Conservation (phyloP, 2,113 vertebrate species). For the Propithecus coquereli region DNA sequence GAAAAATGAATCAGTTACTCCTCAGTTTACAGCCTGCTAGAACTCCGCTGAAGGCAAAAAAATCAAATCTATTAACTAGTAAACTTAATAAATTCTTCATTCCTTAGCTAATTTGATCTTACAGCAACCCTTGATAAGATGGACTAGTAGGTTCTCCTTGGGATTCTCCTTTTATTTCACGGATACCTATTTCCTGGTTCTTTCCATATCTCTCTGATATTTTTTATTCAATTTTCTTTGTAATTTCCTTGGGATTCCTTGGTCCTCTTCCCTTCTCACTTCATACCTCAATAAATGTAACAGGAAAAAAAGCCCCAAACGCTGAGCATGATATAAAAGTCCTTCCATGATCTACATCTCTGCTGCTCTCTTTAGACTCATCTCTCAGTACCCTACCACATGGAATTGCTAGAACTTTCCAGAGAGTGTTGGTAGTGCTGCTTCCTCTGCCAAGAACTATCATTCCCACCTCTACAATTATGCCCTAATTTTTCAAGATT, state of each 20-base stretch:
- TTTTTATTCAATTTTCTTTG: background rate
- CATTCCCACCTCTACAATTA: background rate
- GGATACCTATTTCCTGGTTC: background rate
- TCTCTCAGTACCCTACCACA: background rate
- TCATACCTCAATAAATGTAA: background rate
- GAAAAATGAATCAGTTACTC: background rate
- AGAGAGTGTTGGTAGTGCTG: background rate
- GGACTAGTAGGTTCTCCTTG: background rate
- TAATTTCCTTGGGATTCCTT: background rate
- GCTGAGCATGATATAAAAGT: background rate
- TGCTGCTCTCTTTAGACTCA: background rate
- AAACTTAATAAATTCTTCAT: background rate
- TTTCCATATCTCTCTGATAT: background rate
- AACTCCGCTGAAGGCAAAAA: background rate
- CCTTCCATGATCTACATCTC: background rate
- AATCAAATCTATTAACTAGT: background rate
- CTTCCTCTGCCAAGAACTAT: background rate
- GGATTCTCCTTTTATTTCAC: background rate
- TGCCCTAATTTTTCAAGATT: background rate
- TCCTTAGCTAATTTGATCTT: background rate
- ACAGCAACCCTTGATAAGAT: background rate
- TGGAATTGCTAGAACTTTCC: background rate
- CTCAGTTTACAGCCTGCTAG: background rate
- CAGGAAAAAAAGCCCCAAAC: background rate
- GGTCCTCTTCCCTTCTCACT: background rate